These are phyloP conservation scores for Acipenser ruthenus DNA, from an alignment of 2,797 vertebrate species.

Conservation along the genomic window DNA sequence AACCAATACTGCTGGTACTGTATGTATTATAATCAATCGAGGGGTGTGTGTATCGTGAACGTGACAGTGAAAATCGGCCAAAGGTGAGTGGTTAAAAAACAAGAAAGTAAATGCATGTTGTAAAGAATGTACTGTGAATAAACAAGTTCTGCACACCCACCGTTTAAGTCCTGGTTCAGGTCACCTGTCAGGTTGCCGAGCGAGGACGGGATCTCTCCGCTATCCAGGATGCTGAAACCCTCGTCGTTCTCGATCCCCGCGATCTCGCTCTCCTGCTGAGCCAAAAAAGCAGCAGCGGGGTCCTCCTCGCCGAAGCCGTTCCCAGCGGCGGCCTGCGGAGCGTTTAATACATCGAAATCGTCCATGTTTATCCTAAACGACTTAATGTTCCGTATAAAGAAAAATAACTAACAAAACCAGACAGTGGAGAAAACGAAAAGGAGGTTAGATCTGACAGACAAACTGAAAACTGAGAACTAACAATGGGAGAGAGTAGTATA, in stretches of 20 bases:
- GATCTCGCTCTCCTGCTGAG: slow-evolving; percentile 90
- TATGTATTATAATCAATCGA: not conserved
- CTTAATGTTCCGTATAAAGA: too few relatives aligned
- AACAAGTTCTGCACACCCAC: not conserved
- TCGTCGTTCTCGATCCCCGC: slow-evolving; percentile 91
- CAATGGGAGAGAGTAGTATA: too few relatives aligned
- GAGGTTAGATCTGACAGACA: too few relatives aligned
- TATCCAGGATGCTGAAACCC: slow-evolving; percentile 87
- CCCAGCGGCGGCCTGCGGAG: slow-evolving; percentile 51
- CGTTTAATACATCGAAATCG: slow-evolving; percentile 66
- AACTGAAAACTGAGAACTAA: too few relatives aligned
- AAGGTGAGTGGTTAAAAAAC: slow-evolving; percentile 33
- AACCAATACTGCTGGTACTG: not conserved
- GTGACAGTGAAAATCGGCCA: slow-evolving; percentile 6
- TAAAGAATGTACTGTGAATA: not conserved
- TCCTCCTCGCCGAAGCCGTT: slow-evolving; percentile 76
- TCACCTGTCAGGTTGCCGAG: slow-evolving; percentile 35
- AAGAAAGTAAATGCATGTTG: not conserved
- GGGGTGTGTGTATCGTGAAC: too few relatives aligned
- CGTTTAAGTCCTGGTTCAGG: not conserved
- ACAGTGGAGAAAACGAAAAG: too few relatives aligned
- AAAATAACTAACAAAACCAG: too few relatives aligned
- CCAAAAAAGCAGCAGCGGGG: slow-evolving; percentile 85
- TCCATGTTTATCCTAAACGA: slow-evolving; percentile 44
- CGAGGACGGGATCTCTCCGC: slow-evolving; percentile 71